These are phyloP conservation scores for Andrena praecox DNA, from an alignment of 2,888 invertebrate species.

Conservation along the genomic window DNA sequence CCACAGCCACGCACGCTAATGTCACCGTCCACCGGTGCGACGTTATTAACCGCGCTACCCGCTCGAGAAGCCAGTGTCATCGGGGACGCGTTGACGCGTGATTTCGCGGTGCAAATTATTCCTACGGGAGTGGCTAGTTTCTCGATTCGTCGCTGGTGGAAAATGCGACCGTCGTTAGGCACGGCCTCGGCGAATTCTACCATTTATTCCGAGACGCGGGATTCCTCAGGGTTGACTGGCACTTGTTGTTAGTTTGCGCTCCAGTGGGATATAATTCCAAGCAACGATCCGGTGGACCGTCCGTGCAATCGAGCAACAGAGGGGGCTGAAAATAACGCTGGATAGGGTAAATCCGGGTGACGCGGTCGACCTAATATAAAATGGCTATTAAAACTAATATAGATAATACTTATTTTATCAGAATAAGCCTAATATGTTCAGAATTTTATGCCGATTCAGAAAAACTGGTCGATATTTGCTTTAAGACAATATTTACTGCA, in stretches of 20 bases:
- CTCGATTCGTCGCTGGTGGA: not conserved
- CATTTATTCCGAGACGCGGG: not conserved
- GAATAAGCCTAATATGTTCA: too few relatives aligned
- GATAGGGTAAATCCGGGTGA: too few relatives aligned
- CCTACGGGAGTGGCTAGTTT: not conserved
- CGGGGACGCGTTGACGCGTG: constrained; percentile 9
- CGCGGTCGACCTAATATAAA: too few relatives aligned
- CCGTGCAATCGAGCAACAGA: constrained; percentile 44
- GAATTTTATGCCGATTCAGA: too few relatives aligned
- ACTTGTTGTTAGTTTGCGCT: not conserved
- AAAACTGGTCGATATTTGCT: too few relatives aligned
- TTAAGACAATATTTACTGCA: too few relatives aligned
- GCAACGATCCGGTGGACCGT: constrained; percentile 20
- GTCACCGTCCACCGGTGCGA: constrained; percentile 10
- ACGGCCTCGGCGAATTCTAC: not conserved
- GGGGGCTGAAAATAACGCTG: constrained; percentile 62
- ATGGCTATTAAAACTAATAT: too few relatives aligned
- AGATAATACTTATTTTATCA: too few relatives aligned
- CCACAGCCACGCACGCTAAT: constrained; percentile 15
- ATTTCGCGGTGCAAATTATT: constrained; percentile 31
- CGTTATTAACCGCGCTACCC: constrained; percentile 10
- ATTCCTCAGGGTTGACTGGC: not conserved
- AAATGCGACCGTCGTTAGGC: not conserved
- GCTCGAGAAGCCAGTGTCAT: constrained; percentile 16
- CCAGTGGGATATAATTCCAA: constrained; percentile 16